Evolutionary conservation across 2,797 vertebrate species (phyloP).

Genomic region (Limnodromus scolopaceus): DNA sequence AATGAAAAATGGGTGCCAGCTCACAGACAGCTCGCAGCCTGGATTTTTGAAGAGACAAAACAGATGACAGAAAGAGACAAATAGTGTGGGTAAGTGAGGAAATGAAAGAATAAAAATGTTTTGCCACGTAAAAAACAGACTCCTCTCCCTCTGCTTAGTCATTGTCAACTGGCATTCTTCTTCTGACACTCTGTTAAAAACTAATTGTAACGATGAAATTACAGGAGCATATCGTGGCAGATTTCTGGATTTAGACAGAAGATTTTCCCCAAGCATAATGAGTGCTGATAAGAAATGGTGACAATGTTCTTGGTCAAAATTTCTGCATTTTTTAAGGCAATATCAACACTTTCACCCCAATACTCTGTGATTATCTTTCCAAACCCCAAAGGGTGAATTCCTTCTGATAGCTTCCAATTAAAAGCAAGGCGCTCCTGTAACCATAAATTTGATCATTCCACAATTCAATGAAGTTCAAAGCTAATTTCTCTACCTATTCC

Average conservation of each 20-base stretch:
- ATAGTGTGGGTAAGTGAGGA: not conserved
- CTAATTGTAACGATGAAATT: not conserved
- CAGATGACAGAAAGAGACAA: conserved; percentile 8
- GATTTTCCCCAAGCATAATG: not conserved
- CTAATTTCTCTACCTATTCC: not conserved
- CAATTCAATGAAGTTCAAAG: not conserved
- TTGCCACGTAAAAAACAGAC: not conserved
- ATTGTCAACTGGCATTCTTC: not conserved
- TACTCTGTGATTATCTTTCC: not conserved
- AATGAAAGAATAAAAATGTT: conserved; percentile 13
- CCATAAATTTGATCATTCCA: not conserved
- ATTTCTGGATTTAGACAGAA: conserved; percentile 11
- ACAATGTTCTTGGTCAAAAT: not conserved
- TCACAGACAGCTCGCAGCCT: not conserved
- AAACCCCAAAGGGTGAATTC: not conserved
- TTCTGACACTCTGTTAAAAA: not conserved
- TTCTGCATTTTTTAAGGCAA: not conserved
- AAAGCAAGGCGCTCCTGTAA: not conserved
- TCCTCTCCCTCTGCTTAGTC: conserved; percentile 5
- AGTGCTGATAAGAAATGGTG: not conserved
- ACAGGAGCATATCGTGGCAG: not conserved
- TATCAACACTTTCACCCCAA: not conserved
- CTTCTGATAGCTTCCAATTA: not conserved
- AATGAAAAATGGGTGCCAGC: not conserved
- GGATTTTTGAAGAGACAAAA: not conserved